Evolutionary conservation across 2,888 invertebrate genomes (phyloP).

Genomic region (Caenorhabditis macrosperma): DNA sequence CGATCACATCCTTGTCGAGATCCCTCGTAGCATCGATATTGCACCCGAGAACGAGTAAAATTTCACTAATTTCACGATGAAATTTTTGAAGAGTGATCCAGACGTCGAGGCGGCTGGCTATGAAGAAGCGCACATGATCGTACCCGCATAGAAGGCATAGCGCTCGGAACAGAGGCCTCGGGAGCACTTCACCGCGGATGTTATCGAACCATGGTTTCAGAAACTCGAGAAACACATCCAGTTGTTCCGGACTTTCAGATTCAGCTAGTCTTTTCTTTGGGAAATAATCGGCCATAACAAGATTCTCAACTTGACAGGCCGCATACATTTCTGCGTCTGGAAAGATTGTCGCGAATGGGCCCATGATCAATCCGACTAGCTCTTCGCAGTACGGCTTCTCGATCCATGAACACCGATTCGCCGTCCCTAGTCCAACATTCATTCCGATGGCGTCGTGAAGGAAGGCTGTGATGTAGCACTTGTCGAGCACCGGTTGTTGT

Average conservation of each 20-base stretch:
- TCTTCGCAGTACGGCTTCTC: constrained; percentile 39
- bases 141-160: constrained; percentile 40
- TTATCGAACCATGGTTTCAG: constrained; percentile 57
- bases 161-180: constrained; percentile 48
- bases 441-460: constrained; percentile 48
- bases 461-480: constrained; percentile 39
- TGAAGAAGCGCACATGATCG: constrained; percentile 47
- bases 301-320: constrained; percentile 28
- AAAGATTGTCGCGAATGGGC: constrained; percentile 36
- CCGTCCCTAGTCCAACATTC: constrained; percentile 34
- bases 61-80: constrained; percentile 53
- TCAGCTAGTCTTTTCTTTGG: background rate
- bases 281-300: constrained; percentile 25
- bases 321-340: constrained; percentile 39
- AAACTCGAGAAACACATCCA: constrained; percentile 37
- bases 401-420: constrained; percentile 43
- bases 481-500: constrained; percentile 46
- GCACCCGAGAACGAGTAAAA: constrained; percentile 42
- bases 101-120: constrained; percentile 47
- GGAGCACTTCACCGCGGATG: constrained; percentile 49
- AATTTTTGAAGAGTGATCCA: constrained; percentile 55
- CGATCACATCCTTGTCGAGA: constrained; percentile 45
- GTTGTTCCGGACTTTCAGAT: constrained; percentile 8
- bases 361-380: constrained; percentile 35
- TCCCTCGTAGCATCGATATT: constrained; percentile 33